Percentiles rank a stretch among this genome's conserved stretches.
Conservation (phyloP, 2,113 vertebrate species). For the Rhizomys pruinosus region DNA sequence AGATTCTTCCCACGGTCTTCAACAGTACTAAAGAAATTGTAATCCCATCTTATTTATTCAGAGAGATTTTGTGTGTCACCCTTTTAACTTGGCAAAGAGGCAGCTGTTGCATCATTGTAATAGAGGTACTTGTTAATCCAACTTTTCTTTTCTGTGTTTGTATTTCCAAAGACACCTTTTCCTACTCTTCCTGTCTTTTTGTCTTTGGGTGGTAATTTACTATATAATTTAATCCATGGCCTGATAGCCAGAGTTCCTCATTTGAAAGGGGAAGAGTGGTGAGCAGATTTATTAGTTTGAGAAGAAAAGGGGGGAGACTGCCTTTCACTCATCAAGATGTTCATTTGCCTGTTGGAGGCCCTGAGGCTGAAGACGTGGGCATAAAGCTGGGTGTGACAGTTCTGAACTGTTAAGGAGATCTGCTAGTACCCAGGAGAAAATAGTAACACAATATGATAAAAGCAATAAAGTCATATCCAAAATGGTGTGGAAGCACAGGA, state of each 20-base stretch:
- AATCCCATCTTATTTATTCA: conserved; percentile 59
- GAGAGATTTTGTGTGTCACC: conserved; percentile 24
- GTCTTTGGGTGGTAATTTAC: background rate
- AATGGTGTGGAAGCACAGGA: background rate
- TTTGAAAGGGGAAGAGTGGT: background rate
- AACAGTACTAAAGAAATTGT: conserved; percentile 46
- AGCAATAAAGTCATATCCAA: background rate
- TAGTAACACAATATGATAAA: background rate
- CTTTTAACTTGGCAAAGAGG: conserved; percentile 27
- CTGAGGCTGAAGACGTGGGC: background rate
- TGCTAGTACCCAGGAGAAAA: background rate
- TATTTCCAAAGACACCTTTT: background rate
- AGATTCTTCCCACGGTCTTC: conserved; percentile 75
- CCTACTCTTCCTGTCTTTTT: background rate
- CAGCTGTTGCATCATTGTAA: background rate
- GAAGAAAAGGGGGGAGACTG: background rate
- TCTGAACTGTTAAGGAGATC: background rate
- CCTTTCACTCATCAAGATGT: background rate
- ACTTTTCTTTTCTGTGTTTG: conserved; percentile 13
- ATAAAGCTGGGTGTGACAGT: background rate
- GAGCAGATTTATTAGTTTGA: background rate
- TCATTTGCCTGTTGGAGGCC: background rate
- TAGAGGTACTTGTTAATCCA: conserved; percentile 12
- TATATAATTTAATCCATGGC: background rate
- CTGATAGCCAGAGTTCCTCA: background rate